Evolutionary conservation across 1,140 invertebrate species (phyloP).

Genomic region (Aphidius gifuensis): DNA sequence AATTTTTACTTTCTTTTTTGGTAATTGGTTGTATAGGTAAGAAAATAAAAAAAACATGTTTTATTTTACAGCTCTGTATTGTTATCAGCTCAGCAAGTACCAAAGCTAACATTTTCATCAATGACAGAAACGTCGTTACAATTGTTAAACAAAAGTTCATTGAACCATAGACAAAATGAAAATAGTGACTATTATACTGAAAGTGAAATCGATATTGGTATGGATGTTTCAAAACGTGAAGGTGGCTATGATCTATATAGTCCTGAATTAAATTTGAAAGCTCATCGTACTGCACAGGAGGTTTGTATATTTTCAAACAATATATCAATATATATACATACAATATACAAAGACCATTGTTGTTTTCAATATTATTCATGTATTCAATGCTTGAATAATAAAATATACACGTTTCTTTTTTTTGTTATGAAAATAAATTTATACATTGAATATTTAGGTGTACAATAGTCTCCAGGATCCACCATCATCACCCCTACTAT

Average conservation of each 20-base stretch:
- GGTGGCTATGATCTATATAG: constrained; percentile 46
- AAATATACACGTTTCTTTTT: background rate
- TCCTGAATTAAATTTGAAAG: constrained; percentile 51
- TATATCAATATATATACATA: background rate
- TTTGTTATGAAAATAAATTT: background rate
- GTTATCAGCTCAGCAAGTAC: constrained; percentile 44
- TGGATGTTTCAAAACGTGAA: constrained; percentile 30
- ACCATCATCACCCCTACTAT: constrained; percentile 43
- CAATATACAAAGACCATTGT: too few species aligned
- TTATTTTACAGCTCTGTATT: constrained; percentile 39
- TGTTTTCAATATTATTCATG: background rate
- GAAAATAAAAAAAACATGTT: background rate
- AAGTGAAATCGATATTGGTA: constrained; percentile 34
- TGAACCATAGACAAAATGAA: constrained; percentile 32
- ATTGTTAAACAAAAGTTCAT: constrained; percentile 28
- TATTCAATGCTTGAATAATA: background rate
- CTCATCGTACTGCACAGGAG: constrained; percentile 50
- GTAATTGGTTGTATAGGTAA: background rate
- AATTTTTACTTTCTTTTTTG: constrained; percentile 8
- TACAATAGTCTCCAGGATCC: constrained; percentile 52
- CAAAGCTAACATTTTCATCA: constrained; percentile 35
- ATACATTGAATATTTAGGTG: constrained; percentile 35
- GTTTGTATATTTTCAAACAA: constrained; percentile 27
- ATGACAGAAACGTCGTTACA: constrained; percentile 25
- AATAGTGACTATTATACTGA: constrained; percentile 37